Conservation (phyloP, 2,888 invertebrate species). For the Ethmia dodecea region DNA sequence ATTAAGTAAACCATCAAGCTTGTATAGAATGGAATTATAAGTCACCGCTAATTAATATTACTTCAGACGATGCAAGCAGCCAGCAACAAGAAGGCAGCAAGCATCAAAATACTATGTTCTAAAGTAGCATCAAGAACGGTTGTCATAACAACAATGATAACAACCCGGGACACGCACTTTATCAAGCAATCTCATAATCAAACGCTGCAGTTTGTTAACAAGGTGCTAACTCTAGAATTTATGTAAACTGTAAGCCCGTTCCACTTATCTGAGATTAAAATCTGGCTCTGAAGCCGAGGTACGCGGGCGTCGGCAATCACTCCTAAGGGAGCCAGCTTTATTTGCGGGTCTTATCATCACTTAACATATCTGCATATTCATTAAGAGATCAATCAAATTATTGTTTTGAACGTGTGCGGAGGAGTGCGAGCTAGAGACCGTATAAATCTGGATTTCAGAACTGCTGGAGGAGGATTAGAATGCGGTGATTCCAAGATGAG, state of each 20-base stretch:
- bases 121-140: no score
- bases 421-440: conserved; percentile 8
- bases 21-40: no score
- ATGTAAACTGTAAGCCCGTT: conserved; percentile 69
- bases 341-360: conserved; percentile 65
- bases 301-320: conserved; percentile 61
- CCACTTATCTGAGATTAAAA: conserved; percentile 75
- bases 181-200: conserved; percentile 63
- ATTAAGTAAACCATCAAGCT: no score
- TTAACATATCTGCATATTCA: conserved; percentile 75
- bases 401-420: conserved; percentile 31
- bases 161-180: conserved; percentile 37
- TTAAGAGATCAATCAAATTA: conserved; percentile 71
- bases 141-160: background rate
- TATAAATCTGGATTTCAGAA: conserved; percentile 24
- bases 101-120: no score
- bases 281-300: conserved; percentile 50
- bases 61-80: no score
- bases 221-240: conserved; percentile 73
- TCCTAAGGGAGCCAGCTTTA: conserved; percentile 63
- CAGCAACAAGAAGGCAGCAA: no score
- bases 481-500: no score
- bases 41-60: no score
- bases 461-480: no score
- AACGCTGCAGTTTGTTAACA: conserved; percentile 72